Percentiles rank a stretch among this genome's conserved stretches.
phyloP scores from a whole-genome alignment of 2,113 vertebrate species.

The Anolis carolinensis region DNA sequence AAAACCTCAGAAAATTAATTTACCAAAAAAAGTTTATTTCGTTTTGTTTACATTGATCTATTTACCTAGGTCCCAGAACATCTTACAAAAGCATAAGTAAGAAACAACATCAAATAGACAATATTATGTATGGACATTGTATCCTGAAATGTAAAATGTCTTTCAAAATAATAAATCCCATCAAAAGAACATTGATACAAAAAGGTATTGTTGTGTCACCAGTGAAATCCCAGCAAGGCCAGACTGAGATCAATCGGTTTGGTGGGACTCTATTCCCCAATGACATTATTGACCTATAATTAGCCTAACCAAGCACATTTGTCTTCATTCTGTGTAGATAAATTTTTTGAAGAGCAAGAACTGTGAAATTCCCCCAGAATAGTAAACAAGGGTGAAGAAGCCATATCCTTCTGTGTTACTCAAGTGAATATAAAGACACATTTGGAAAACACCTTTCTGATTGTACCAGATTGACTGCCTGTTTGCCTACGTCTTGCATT shows the following conservation, averaged over 20 bases:
- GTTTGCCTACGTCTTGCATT: no score
- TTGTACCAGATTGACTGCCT: no score
- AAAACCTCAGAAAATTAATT: slow-evolving; percentile 54
- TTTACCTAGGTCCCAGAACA: neutral
- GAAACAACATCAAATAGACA: neutral
- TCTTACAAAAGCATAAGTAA: neutral
- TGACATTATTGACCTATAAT: neutral
- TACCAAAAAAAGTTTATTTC: slow-evolving; percentile 26
- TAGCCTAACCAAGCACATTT: neutral
- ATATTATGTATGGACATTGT: neutral
- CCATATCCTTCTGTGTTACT: neutral
- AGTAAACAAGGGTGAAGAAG: neutral
- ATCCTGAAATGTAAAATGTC: neutral
- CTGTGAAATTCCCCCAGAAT: neutral
- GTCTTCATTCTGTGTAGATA: neutral
- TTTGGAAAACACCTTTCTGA: neutral
- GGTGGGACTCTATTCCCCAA: neutral
- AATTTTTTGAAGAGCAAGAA: neutral
- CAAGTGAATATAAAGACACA: neutral
- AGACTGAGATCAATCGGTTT: neutral
- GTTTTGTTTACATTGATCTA: neutral
- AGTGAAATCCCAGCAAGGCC: neutral
- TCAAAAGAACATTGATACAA: neutral
- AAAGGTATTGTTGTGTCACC: neutral
- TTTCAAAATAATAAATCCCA: neutral